These are phyloP conservation scores for Pygocentrus nattereri DNA, from an alignment of 2,797 vertebrate species.

Conservation along the genomic window DNA sequence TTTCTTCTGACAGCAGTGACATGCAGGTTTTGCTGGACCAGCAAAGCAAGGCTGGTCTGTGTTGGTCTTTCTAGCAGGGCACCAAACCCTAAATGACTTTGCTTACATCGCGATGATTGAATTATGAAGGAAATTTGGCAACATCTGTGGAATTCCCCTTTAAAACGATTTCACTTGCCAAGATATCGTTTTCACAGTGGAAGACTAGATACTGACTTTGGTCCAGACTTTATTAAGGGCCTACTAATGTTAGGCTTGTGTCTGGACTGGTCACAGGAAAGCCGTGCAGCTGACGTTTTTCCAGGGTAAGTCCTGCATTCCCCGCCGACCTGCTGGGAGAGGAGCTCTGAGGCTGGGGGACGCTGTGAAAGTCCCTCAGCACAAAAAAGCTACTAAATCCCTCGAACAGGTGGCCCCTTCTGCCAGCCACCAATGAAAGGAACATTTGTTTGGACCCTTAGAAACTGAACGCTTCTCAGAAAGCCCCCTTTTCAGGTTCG, in stretches of 20 bases:
- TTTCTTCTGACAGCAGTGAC: too few relatives aligned
- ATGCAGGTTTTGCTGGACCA: too few relatives aligned
- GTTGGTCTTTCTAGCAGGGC: too few relatives aligned
- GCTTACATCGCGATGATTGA: too few relatives aligned
- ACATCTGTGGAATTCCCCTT: too few relatives aligned
- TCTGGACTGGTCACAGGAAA: conserved; percentile 31
- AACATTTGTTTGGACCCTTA: conserved; percentile 74
- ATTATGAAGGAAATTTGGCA: too few relatives aligned
- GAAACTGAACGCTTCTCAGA: conserved; percentile 62
- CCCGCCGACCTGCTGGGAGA: conserved; percentile 49
- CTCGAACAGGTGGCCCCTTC: conserved; percentile 82
- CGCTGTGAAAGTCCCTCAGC: conserved; percentile 76
- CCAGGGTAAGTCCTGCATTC: conserved; percentile 47
- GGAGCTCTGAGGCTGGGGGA: conserved; percentile 64
- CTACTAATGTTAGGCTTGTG: conserved; percentile 13
- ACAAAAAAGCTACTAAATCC: conserved; percentile 78
- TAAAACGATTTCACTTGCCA: not conserved
- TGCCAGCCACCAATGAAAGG: conserved; percentile 71
- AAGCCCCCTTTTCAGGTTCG: conserved; percentile 41
- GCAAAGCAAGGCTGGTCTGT: too few relatives aligned
- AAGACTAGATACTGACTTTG: not conserved
- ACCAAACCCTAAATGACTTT: too few relatives aligned
- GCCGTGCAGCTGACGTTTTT: conserved; percentile 44
- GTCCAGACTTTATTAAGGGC: conserved; percentile 2
- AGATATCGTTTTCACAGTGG: not conserved